Percentiles rank a stretch among this genome's conserved stretches.
phyloP scores from a whole-genome alignment of 2,888 invertebrate species.

The Pachymerium ferrugineum region DNA sequence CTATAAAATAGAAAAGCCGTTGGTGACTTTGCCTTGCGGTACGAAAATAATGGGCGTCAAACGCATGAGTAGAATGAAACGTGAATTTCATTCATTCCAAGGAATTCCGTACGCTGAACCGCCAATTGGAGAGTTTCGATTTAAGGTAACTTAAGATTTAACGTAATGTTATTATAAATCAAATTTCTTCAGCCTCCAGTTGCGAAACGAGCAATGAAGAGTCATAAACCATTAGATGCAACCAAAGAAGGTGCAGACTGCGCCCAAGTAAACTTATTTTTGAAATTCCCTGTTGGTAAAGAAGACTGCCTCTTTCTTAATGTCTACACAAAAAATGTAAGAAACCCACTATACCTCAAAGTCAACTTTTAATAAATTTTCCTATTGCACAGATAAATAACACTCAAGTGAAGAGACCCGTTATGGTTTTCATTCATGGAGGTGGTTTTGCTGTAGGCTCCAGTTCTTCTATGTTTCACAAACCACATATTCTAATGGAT shows the following conservation, averaged over 20 bases:
- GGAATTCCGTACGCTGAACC: conserved; percentile 5
- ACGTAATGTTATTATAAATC: neutral
- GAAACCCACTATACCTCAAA: neutral
- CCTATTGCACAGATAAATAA: neutral
- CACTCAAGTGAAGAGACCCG: neutral
- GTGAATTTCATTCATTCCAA: too few species aligned
- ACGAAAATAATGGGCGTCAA: too few species aligned
- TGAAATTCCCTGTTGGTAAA: neutral
- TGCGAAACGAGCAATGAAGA: neutral
- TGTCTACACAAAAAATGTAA: conserved; percentile 28
- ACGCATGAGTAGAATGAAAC: too few species aligned
- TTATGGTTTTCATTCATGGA: conserved; percentile 34
- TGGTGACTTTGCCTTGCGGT: too few species aligned
- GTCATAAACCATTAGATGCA: neutral
- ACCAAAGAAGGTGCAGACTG: neutral
- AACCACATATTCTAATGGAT: neutral
- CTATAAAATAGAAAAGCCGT: too few species aligned
- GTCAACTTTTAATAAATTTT: neutral
- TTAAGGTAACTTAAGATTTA: neutral
- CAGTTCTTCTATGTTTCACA: conserved; percentile 27
- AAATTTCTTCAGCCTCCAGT: neutral
- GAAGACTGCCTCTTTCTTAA: conserved; percentile 35
- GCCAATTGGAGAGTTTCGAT: neutral
- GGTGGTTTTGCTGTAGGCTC: conserved; percentile 31
- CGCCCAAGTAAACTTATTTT: neutral